Base-by-base conservation (phyloP, 2,888 invertebrate species). In the Limnephilus marmoratus region DNA sequence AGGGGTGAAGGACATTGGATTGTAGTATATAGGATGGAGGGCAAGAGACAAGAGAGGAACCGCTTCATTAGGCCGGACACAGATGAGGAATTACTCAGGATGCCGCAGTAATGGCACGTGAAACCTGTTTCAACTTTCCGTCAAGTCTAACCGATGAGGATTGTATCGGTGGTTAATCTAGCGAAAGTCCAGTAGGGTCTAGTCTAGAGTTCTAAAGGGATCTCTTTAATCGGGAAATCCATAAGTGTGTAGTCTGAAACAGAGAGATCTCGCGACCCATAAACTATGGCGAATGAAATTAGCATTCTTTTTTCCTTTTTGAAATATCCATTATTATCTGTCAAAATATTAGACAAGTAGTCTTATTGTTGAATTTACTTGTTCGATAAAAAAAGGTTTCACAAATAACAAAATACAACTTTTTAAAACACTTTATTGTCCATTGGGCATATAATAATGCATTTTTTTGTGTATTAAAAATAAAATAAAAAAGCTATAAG, bases 11-110 rank as follows among this genome's bases (percentile, higher is more conserved):
- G 24, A 7, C 2, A 9, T 24, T 49, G 15, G 24, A 24, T 18
- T 68, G 24, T 18, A n/a, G n/a, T 2, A 24, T 0, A 9, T 9
- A 2, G 68, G 68, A 24, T 9, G 68, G 9, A 68, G 24, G 68
- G 24, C n/a, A n/a, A 7, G 68, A 68, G 68, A 68, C n/a, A n/a
- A 68, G 68, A 68, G 7, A 68, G n/a, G 9, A 9, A 24, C 24
- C 68, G 68, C 68, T 68, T 68, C 68, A 68, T 68, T 68, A 68
- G 68, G 68, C 68, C 68, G 68, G 68, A 68, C 68, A 68, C 68
- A 68, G 9, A 68, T n/a, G 68, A 68, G 24, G 68, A 68, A 68
- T 68, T 68, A 68, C 7, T 2, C 68, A 9, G 24, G 68, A 68
- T n/a, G 68, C 24, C 7, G 68, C 68, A 68, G 24, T 68, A 68